These are phyloP conservation scores for Eristalinus sepulchralis DNA, from an alignment of 2,888 invertebrate species.

Conservation along the genomic window DNA sequence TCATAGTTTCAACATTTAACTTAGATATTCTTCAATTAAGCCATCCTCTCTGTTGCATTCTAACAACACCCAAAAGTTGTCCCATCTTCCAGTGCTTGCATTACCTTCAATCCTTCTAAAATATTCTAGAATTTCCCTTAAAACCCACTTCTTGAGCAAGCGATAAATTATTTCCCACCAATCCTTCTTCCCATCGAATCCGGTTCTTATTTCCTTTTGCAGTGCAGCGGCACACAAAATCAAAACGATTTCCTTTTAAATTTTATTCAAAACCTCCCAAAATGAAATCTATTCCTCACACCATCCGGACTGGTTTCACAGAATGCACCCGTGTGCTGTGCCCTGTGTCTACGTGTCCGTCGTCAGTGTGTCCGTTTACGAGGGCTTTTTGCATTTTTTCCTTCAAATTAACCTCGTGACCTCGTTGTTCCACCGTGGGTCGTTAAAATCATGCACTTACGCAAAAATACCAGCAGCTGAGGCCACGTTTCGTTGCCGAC, in stretches of 20 bases:
- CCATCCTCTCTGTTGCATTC: no score
- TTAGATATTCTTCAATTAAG: no score
- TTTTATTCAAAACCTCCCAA: constrained; percentile 21
- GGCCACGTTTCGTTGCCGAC: not conserved
- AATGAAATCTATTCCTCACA: constrained; percentile 18
- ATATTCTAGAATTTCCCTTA: not conserved
- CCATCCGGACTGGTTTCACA: constrained; percentile 36
- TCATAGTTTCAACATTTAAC: no score
- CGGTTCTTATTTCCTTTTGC: constrained; percentile 17
- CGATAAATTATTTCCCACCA: constrained; percentile 16
- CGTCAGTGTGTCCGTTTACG: constrained; percentile 13
- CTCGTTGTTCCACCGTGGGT: constrained; percentile 41
- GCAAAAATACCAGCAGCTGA: constrained; percentile 41
- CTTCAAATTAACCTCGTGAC: constrained; percentile 65
- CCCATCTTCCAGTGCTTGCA: no score
- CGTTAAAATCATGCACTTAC: constrained; percentile 25
- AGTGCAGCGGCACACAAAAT: not conserved
- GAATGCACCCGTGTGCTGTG: not conserved
- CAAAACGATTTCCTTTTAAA: constrained; percentile 26
- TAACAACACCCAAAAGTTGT: no score
- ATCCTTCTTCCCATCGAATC: not conserved
- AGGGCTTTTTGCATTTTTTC: constrained; percentile 56
- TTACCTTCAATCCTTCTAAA: no score
- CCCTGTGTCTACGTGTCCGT: not conserved
- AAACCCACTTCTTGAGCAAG: not conserved